phyloP scores from a whole-genome alignment of 2,113 vertebrate genomes.

The Pseudopipra pipra region DNA sequence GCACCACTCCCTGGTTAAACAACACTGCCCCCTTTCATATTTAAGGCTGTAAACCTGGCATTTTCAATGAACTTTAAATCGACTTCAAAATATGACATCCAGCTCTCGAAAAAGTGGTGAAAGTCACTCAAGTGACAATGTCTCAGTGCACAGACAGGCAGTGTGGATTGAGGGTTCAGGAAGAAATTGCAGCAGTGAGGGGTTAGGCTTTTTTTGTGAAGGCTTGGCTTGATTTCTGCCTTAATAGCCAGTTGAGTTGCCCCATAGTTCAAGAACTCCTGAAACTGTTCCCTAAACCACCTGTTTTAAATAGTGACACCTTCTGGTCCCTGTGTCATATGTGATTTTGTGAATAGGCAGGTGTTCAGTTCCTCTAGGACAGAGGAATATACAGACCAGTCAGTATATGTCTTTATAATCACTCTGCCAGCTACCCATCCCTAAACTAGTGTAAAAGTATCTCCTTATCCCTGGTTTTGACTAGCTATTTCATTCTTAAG shows the following conservation, averaged over 20 bases:
- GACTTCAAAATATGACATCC: background rate
- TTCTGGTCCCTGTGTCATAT: background rate
- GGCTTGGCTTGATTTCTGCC: background rate
- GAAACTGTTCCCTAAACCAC: background rate
- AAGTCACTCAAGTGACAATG: background rate
- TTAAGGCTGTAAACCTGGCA: background rate
- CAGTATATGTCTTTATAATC: background rate
- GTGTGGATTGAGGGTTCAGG: background rate
- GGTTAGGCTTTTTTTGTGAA: background rate
- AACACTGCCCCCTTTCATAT: conserved; percentile 7
- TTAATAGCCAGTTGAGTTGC: background rate
- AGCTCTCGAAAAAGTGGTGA: background rate
- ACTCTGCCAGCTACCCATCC: background rate
- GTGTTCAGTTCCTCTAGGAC: background rate
- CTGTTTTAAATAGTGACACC: background rate
- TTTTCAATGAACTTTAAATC: background rate
- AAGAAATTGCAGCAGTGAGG: background rate
- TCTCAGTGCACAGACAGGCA: background rate
- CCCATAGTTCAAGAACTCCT: background rate
- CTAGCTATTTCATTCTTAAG: background rate
- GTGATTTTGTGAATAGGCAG: background rate
- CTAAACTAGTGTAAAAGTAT: background rate
- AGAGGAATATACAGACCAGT: background rate
- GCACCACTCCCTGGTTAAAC: background rate
- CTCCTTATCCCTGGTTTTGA: background rate